Base-by-base conservation (phyloP, 2,888 invertebrate species). In the Oxytorus armatus region DNA sequence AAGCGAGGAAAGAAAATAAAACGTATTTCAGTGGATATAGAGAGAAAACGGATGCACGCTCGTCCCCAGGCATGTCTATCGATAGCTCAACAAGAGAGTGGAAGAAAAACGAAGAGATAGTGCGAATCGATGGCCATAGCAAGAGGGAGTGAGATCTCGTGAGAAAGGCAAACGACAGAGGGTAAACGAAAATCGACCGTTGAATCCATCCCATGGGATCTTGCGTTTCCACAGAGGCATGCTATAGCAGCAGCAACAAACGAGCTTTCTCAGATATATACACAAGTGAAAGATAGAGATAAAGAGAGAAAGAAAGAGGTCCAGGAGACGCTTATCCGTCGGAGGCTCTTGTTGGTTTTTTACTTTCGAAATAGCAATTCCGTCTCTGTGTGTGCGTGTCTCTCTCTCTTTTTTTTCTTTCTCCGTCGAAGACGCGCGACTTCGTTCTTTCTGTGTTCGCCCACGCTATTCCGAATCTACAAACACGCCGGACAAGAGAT, bases 81-180 rank as follows among this genome's bases (percentile, higher is more conserved):
- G 53, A 63, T 63, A 76, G 44, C 33, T 61, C 25, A n/a, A 55
- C 42, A 23, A 42, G 23, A 16, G 18, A 33, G 42, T 14, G 47
- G 29, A 51, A 68, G 14, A 76, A 61, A 55, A 23, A 36, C 4
- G 53, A 18, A 23, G 18, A 33, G 44, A 47, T 42, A 53, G 55
- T 21, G 42, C 14, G 47, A 49, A 39, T 10, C 16, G 21, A 63
- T 5, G 42, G 59, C 25, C 39, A 33, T 16, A 47, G 21, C 14
- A 29, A 44, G 11, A 55, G 51, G 51, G 49, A 63, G 29, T 44
- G 33, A 21, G 3, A 14, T 11, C 78, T 66, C 42, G 51, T 69
- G 66, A 76, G 70, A 36, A 78, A 76, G 69, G 75, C 76, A 79
- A 83, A 83, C 79, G 77, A 79, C 72, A 73, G 72, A 53, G 44